Base-by-base conservation (phyloP, 2,888 invertebrate genomes). In the Lathronympha strigana region DNA sequence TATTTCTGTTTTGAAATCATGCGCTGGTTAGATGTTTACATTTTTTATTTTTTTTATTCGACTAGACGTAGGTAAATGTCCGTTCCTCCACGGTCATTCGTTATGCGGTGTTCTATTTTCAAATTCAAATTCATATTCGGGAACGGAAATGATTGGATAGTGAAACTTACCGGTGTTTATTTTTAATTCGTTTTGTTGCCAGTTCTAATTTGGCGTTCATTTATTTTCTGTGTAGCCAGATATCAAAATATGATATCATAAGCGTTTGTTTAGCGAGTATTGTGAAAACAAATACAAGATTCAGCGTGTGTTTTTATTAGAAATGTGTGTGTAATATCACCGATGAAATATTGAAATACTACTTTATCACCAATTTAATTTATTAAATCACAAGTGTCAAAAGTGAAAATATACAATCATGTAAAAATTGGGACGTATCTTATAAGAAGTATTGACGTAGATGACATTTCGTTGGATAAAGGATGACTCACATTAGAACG, bases 141-240 rank as follows among this genome's bases (percentile, higher is more conserved):
- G 66, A 64, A 66, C 83, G 84, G 82, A 86, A 81, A 81, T 83
- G 77, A 80, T 81, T 74, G 77, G 74, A 76, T 79, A 76, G 79
- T 81, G 76, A 72, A 74, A 71, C 68, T 70, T 69, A 70, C 67
- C 64, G 68, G 70, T 71, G 68, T 66, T 69, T 70, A 71, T 71
- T 72, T 68, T 67, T 63, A 63, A 62, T 58, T 58, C 50, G 31
- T 61, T 57, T 53, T 61, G 61, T 68, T 63, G 63, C 68, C 68
- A 63, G 67, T 64, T 61, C 45, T 53, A 58, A 66, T 47, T 60
- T 53, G 45, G 54, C 45, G 40, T 40, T 19, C 21, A 54, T 66
- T 54, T 60, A 31, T 54, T 53, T 61, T 57, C 49, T 47, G 31
- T 60, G 45, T 53, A 36, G 33, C 36, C 25, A 38, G 36, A 58